Evolutionary conservation across 2,797 vertebrate genomes (phyloP), one percentile per base, ranked within the genome.

Genomic region (Ambastaia sidthimunki): DNA sequence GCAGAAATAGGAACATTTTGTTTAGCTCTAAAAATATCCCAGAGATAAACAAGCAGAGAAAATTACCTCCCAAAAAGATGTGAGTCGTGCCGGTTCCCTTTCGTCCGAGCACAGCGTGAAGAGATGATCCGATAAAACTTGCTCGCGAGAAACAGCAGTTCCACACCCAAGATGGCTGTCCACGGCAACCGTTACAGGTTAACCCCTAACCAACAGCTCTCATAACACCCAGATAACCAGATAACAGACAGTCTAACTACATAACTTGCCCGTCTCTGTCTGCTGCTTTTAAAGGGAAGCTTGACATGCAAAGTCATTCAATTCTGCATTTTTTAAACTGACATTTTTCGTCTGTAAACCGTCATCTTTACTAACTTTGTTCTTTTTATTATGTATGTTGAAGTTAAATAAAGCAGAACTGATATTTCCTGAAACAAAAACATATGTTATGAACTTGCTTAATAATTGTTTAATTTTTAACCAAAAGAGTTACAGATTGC

Each of bases 21-120:
- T 74, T 78, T 55, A 28, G 41, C 1, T 37, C 83, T 81, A 84
- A 84, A 83, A 85, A 86, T 84, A 86, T 79, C 23, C 79, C 44
- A 16, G 3, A 72, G 28, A 83, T 70, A 85, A 81, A 86, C 18
- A 62, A 59, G 25, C 37, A 75, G 44, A 72, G 59, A 37, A 68
- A 84, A 78, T 71, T 18, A 70, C 65, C 63, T 18, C 55, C 41
- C 10, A 1, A 66, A 79, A 62, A 48, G 13, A 62, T 48, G 63
- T 5, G 57, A 37, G n/a, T 16, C 59, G 59, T 71, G 62, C 74
- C 9, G 7, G 7, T 62, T 47, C 67, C 67, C 25, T 21, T 41
- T 52, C 76, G 15, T 3, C 13, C 5, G 71, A 74, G 78, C 62
- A 69, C 25, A 28, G 55, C 62, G 28, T 68, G 76, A 71, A 69